Conservation (phyloP, 2,797 vertebrate genomes). For the Hoplostethus atlanticus region DNA sequence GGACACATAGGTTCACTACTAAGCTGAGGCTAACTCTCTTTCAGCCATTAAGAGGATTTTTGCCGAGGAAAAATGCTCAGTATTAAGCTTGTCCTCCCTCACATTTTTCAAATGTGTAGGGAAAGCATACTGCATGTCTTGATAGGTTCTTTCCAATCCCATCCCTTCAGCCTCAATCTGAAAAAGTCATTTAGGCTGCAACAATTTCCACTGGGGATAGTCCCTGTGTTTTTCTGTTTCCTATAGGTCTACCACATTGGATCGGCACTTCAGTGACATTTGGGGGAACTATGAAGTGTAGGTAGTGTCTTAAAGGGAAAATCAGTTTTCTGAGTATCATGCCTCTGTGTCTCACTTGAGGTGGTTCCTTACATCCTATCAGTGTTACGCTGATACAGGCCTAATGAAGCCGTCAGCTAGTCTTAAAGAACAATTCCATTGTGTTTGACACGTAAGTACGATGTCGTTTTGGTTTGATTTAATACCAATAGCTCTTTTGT, state of each 20-base stretch:
- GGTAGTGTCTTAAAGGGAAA: neutral
- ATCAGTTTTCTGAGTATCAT: neutral
- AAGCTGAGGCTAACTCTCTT: constrained; percentile 14
- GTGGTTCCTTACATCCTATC: neutral
- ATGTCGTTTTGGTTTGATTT: neutral
- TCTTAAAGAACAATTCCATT: neutral
- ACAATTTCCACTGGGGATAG: neutral
- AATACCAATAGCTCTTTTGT: neutral
- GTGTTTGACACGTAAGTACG: neutral
- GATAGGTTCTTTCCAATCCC: neutral
- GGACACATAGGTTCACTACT: constrained; percentile 58
- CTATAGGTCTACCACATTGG: neutral
- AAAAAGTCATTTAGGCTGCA: neutral
- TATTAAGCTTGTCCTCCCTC: neutral
- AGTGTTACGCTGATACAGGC: neutral
- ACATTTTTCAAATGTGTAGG: neutral
- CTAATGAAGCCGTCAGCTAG: neutral
- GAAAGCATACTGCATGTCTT: neutral
- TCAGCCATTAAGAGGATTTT: constrained; percentile 36
- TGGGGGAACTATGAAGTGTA: constrained; percentile 4
- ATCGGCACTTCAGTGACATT: neutral
- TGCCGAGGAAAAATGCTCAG: neutral
- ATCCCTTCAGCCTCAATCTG: neutral
- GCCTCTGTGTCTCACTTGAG: neutral
- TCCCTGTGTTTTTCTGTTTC: neutral